phyloP scores from a whole-genome alignment of 2,113 vertebrate genomes.

The Phainopepla nitens region DNA sequence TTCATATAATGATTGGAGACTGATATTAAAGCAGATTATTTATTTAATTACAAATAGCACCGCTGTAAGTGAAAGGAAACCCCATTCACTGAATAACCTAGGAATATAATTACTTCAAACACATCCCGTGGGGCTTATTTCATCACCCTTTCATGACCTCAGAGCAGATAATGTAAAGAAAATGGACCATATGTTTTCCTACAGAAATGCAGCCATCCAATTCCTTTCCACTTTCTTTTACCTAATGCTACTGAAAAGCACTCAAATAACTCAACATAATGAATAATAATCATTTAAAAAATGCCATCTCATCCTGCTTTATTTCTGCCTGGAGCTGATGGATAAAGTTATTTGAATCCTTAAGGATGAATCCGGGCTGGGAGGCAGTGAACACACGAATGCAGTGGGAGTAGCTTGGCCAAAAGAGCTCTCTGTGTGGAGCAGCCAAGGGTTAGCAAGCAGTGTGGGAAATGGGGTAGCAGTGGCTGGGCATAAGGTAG shows the following conservation, averaged over 20 bases:
- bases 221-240: background rate
- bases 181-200: background rate
- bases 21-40: background rate
- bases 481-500: accelerated
- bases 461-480: background rate
- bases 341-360: background rate
- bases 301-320: background rate
- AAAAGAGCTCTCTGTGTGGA: accelerated
- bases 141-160: background rate
- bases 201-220: background rate
- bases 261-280: background rate
- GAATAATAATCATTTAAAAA: background rate
- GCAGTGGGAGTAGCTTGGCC: background rate
- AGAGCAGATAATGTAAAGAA: background rate
- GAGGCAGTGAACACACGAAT: accelerated
- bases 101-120: background rate
- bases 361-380: background rate
- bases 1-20: background rate
- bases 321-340: background rate
- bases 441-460: background rate
- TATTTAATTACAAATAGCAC: background rate
- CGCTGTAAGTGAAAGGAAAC: background rate
- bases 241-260: background rate
- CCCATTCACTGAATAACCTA: background rate
- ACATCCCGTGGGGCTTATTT: background rate